phyloP scores from a whole-genome alignment of 2,888 invertebrate species.

The Formica aserva region DNA sequence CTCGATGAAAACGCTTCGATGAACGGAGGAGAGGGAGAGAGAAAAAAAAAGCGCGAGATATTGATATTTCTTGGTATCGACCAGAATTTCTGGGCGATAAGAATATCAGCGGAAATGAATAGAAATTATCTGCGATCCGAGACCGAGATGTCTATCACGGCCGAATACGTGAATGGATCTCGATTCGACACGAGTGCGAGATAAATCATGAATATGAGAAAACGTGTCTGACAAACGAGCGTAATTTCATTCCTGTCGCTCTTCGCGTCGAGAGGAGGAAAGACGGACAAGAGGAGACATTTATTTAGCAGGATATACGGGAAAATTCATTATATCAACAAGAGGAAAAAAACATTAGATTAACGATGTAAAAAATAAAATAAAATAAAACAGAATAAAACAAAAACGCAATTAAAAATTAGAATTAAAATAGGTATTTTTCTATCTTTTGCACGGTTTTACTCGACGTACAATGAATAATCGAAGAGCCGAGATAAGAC shows the following conservation, averaged over 20 bases:
- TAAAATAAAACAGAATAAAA: background rate
- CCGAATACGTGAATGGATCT: background rate
- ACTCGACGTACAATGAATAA: constrained; percentile 11
- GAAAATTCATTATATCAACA: background rate
- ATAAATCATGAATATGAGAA: constrained; percentile 18
- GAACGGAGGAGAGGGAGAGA: background rate
- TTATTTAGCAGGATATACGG: background rate
- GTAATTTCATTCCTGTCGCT: background rate
- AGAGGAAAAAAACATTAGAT: background rate
- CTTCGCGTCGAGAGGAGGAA: background rate
- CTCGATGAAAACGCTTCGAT: constrained; percentile 3
- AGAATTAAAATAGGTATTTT: background rate
- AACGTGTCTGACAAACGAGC: background rate
- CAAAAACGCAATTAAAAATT: background rate
- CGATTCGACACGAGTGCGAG: background rate
- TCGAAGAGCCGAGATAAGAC: background rate
- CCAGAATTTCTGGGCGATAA: background rate
- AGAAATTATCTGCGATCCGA: background rate
- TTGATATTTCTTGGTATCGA: background rate
- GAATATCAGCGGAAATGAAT: constrained; percentile 16
- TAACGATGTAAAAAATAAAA: background rate
- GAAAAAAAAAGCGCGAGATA: background rate
- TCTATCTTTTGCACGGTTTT: background rate
- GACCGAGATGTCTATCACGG: background rate
- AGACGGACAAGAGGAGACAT: background rate